Evolutionary conservation across 2,888 invertebrate genomes (phyloP), one percentile per base, ranked within the genome.

Genomic region (Scrobipalpa atriplicella): DNA sequence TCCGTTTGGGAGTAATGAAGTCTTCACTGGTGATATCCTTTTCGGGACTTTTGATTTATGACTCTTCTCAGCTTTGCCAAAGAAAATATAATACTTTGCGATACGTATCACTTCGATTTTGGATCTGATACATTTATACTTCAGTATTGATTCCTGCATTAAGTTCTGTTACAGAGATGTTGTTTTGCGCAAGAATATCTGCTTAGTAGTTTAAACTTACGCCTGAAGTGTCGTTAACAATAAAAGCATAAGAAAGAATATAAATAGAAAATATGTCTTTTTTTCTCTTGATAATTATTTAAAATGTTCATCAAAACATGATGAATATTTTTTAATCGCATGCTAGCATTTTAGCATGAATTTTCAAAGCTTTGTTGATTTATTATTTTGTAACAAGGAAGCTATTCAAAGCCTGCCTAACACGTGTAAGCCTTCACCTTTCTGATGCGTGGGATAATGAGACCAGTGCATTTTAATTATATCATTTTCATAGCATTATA

Each of bases 11-110:
- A 70, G 72, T 72, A 73, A 73, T 71, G 75, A 76, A 76, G 73
- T 79, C 76, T 69, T 68, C 66, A 62, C 70, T 71, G 72, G 75
- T 78, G 72, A 81, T 79, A 79, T 80, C 74, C 75, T 78, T 74
- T 76, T 67, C 67, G 70, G 73, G 61, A 70, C 64, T 67, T 60
- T 43, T 66, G 68, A 62, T 54, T 70, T 61, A 61, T 61, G 61
- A 61, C 16, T 0, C 38, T 58, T 36, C 38, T 16, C 16, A 38
- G 3, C n/a, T 58, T 16, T 16, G 58, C 8, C n/a, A n/a, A n/a
- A n/a, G n/a, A n/a, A n/a, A n/a, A n/a, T n/a, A n/a, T n/a, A n/a
- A n/a, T n/a, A 9, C n/a, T 58, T 16, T 16, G 58, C 8, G 29
- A n/a, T 16, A 19, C 21, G 10, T 19, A 18, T 36, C 58, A 7